These are phyloP conservation scores for Cerastoderma edule DNA, from an alignment of 2,888 invertebrate genomes.

Conservation along the genomic window DNA sequence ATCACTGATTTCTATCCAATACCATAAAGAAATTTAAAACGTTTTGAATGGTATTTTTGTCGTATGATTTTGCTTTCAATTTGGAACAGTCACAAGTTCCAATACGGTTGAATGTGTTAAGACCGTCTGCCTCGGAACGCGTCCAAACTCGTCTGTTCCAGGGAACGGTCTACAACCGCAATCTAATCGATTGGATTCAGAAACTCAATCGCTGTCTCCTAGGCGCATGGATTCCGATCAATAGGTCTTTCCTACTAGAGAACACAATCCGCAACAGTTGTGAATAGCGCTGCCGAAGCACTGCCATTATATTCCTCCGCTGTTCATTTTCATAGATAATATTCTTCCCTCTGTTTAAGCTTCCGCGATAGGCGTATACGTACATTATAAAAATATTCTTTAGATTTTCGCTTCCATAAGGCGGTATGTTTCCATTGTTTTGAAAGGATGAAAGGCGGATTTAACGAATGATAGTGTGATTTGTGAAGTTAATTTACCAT, in stretches of 20 bases:
- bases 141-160: too few species aligned
- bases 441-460: constrained; percentile 3
- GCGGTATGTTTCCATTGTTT: neutral
- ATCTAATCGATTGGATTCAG: constrained; percentile 25
- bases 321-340: constrained; percentile 18
- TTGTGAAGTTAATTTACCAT: neutral
- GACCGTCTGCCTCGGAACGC: too few species aligned
- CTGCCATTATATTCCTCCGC: constrained; percentile 5
- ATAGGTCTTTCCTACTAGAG: constrained; percentile 36
- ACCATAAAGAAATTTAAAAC: too few species aligned
- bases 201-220: constrained; percentile 35
- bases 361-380: constrained; percentile 12
- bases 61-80: too few species aligned
- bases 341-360: constrained; percentile 15
- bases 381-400: too few species aligned
- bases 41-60: too few species aligned
- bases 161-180: too few species aligned
- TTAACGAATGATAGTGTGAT: neutral
- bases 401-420: constrained; percentile 18
- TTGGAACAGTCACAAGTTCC: too few species aligned
- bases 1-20: too few species aligned
- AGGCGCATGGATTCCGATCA: constrained; percentile 43
- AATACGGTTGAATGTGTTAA: too few species aligned
- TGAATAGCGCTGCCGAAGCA: constrained; percentile 21
- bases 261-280: constrained; percentile 45